Percentiles rank a stretch among this genome's conserved stretches.
Evolutionary conservation across 2,797 vertebrate species (phyloP).

Genomic region (Dendrocincla fuliginosa): DNA sequence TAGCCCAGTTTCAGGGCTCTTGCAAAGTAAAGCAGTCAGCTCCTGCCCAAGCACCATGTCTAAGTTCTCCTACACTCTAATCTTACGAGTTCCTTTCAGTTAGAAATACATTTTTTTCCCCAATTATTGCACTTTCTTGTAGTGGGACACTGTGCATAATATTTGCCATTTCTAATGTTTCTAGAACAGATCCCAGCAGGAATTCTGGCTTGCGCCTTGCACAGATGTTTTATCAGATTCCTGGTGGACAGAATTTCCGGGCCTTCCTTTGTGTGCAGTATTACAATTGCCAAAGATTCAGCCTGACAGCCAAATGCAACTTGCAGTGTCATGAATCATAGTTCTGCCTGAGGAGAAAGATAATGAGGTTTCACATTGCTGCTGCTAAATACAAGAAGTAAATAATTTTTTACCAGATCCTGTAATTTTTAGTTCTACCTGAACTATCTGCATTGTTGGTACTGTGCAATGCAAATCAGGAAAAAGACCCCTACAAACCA

Average conservation of each 20-base stretch:
- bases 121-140: neutral
- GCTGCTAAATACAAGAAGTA: neutral
- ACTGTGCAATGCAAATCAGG: neutral
- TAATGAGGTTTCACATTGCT: neutral
- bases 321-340: constrained; percentile 27
- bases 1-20: neutral
- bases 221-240: constrained; percentile 60
- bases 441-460: neutral
- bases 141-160: neutral
- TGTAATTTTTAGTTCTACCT: neutral
- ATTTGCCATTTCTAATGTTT: constrained; percentile 38
- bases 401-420: neutral
- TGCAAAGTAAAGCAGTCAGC: neutral
- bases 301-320: constrained; percentile 35
- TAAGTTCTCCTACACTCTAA: neutral
- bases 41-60: neutral
- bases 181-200: constrained; percentile 59
- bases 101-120: neutral
- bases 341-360: neutral
- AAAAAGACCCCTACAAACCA: neutral
- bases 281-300: constrained; percentile 41
- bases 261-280: neutral
- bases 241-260: constrained; percentile 28
- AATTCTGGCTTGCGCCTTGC: constrained; percentile 51
- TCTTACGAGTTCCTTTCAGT: neutral